phyloP scores from a whole-genome alignment of 2,888 invertebrate species.

The Athalia circularis region DNA sequence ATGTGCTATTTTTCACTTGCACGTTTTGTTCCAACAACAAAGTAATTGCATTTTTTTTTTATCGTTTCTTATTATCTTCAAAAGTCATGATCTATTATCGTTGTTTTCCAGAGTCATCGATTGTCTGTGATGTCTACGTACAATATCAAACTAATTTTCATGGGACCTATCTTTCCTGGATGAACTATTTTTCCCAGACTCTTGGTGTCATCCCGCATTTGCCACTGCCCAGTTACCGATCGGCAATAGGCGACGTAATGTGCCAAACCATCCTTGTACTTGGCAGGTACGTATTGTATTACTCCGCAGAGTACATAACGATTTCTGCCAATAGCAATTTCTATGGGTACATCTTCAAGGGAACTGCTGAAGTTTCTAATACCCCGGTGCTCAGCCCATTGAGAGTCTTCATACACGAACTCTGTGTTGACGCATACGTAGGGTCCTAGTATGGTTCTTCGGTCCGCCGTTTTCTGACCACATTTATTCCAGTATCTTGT shows the following conservation, averaged over 20 bases:
- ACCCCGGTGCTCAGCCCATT: constrained; percentile 1
- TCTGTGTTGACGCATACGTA: constrained; percentile 26
- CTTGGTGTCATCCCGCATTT: constrained; percentile 17
- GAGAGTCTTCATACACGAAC: constrained; percentile 16
- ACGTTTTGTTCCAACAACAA: too few relatives aligned
- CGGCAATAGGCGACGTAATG: constrained; percentile 20
- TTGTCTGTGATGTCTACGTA: constrained; percentile 7
- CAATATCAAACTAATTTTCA: neutral
- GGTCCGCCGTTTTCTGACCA: constrained; percentile 1
- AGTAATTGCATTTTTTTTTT: too few relatives aligned
- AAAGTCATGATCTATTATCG: too few relatives aligned
- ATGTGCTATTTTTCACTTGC: too few relatives aligned
- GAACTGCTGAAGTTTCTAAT: constrained; percentile 2
- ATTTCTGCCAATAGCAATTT: neutral
- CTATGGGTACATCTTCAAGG: constrained; percentile 7
- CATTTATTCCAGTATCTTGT: neutral
- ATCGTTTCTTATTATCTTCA: too few relatives aligned
- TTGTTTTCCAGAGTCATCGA: neutral
- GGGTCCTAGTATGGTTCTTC: constrained; percentile 10
- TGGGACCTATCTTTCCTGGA: constrained; percentile 4
- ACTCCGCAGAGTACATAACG: constrained; percentile 28
- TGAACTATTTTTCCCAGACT: neutral
- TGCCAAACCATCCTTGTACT: neutral
- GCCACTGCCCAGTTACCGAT: constrained; percentile 23
- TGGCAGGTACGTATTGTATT: neutral